Conservation (phyloP, 2,797 vertebrate genomes). For the Spheniscus humboldti region DNA sequence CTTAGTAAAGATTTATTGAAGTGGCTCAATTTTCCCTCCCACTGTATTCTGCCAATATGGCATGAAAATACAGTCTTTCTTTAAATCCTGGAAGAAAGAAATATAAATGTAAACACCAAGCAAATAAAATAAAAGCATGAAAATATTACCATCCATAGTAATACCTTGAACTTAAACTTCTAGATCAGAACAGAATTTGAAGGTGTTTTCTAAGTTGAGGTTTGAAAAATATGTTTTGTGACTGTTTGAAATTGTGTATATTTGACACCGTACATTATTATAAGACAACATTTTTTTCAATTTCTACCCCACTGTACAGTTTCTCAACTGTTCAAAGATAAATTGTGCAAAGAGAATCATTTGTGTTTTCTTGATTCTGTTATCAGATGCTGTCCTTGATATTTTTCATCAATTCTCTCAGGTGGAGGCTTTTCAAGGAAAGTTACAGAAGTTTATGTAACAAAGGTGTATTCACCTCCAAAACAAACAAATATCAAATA, state of each 20-base stretch:
- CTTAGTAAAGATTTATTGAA: conserved; percentile 14
- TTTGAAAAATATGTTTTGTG: background rate
- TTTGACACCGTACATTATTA: background rate
- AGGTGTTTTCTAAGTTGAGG: background rate
- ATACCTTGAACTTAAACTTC: background rate
- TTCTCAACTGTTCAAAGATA: background rate
- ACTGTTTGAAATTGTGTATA: background rate
- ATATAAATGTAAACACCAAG: background rate
- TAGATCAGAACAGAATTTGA: background rate
- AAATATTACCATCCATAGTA: background rate
- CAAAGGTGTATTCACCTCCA: background rate
- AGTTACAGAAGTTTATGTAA: background rate
- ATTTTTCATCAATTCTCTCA: background rate
- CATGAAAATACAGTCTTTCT: background rate
- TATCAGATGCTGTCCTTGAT: background rate
- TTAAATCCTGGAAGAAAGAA: background rate
- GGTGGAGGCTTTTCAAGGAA: background rate
- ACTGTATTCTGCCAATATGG: background rate
- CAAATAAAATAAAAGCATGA: background rate
- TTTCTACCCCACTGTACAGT: background rate
- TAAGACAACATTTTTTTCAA: background rate
- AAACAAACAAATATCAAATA: background rate
- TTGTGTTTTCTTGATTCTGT: background rate
- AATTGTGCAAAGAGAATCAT: background rate
- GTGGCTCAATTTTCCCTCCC: background rate